These are phyloP conservation scores for Pteria penguin DNA, from an alignment of 2,888 invertebrate species.

Conservation along the genomic window DNA sequence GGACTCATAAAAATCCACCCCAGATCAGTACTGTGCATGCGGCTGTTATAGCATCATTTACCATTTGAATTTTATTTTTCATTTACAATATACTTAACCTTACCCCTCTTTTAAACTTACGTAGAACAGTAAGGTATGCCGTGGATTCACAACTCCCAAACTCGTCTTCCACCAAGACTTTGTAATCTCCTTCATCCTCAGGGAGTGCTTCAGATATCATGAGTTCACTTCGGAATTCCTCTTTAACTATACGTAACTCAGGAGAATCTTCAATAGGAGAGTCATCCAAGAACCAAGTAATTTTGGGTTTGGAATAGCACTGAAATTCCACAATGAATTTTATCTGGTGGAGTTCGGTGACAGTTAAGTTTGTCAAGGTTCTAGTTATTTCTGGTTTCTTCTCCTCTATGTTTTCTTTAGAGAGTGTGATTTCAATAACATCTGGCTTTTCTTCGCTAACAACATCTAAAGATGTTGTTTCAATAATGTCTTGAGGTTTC, in stretches of 20 bases:
- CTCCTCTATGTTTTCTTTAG: no score
- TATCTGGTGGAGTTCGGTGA: conserved; percentile 49
- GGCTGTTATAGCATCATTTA: no score
- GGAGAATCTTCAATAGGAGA: conserved; percentile 81
- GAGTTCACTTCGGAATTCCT: conserved; percentile 78
- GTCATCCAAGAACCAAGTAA: conserved; percentile 82
- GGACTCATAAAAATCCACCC: no score
- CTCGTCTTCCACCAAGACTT: conserved; percentile 75
- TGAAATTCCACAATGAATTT: conserved; percentile 54
- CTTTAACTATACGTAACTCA: conserved; percentile 62
- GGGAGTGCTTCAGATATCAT: conserved; percentile 71
- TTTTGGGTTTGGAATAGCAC: conserved; percentile 61
- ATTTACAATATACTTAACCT: no score
- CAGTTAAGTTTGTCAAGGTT: conserved; percentile 44
- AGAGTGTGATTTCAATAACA: conserved; percentile 50
- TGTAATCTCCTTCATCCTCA: conserved; percentile 79
- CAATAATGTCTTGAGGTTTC: conserved; percentile 43
- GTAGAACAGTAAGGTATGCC: conserved; percentile 76
- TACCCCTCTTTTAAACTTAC: conserved; percentile 75
- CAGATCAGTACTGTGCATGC: no score
- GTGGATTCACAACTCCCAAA: conserved; percentile 74
- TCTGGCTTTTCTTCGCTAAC: conserved; percentile 45
- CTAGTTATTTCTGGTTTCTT: conserved; percentile 48
- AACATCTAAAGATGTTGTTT: conserved; percentile 13
- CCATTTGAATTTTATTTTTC: no score